Percentiles rank a stretch among this genome's conserved stretches.
Evolutionary conservation across 2,888 invertebrate genomes (phyloP).

Genomic region (Dinocampus coccinellae): DNA sequence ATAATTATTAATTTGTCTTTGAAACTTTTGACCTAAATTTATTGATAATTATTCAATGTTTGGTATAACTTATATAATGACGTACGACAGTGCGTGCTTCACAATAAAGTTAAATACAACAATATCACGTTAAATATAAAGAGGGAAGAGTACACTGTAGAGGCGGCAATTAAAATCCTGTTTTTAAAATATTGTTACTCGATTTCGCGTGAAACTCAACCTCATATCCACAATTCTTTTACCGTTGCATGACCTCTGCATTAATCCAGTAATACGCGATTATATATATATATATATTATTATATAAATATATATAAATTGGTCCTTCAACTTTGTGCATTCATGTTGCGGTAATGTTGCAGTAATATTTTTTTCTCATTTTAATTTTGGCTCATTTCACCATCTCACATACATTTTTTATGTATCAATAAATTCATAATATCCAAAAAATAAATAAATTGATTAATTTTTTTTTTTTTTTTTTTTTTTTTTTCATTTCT

Average conservation of each 20-base stretch:
- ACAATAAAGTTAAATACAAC: not conserved
- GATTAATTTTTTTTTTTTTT: too few relatives aligned
- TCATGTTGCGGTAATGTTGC: slow-evolving; percentile 29
- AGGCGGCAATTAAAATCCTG: not conserved
- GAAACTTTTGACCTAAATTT: not conserved
- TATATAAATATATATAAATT: not conserved
- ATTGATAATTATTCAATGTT: not conserved
- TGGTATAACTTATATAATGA: not conserved
- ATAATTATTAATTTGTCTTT: not conserved
- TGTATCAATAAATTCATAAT: too few relatives aligned
- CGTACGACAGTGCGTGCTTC: not conserved
- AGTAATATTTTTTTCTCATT: slow-evolving; percentile 18
- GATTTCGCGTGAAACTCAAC: slow-evolving; percentile 28
- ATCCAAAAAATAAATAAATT: too few relatives aligned
- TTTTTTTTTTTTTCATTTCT: too few relatives aligned
- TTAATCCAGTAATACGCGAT: slow-evolving; percentile 27
- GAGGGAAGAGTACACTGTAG: not conserved
- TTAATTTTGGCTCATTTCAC: not conserved
- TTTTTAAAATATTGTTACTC: not conserved
- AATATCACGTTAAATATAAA: not conserved
- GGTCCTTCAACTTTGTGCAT: slow-evolving; percentile 15
- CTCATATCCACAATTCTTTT: slow-evolving; percentile 14
- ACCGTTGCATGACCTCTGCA: slow-evolving; percentile 31
- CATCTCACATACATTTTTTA: not conserved
- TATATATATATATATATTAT: not conserved